Conservation (phyloP, 2,797 vertebrate species). For the Lutjanus argentimaculatus region DNA sequence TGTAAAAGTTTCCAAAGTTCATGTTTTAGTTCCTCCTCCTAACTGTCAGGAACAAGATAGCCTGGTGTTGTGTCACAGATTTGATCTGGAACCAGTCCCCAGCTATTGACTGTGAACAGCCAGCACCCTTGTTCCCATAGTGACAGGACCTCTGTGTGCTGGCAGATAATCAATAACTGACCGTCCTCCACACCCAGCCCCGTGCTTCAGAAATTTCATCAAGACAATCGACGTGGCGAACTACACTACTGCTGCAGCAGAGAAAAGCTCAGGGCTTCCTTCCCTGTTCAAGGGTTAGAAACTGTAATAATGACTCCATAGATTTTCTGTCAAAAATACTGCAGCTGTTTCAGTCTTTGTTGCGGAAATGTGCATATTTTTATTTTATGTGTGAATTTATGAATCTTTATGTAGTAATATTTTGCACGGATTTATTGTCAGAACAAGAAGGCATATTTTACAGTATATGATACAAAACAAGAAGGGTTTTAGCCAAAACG, state of each 20-base stretch:
- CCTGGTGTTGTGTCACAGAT: slow-evolving; percentile 25
- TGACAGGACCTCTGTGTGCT: slow-evolving; percentile 71
- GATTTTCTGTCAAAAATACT: slow-evolving; percentile 6
- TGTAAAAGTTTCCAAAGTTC: not conserved
- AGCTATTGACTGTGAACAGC: slow-evolving; percentile 72
- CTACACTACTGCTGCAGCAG: slow-evolving; percentile 8
- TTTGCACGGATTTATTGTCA: not conserved
- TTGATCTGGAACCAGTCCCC: slow-evolving; percentile 45
- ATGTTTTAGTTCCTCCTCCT: slow-evolving; percentile 4
- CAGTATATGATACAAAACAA: not conserved
- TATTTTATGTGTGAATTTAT: not conserved
- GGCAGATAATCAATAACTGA: slow-evolving; percentile 82
- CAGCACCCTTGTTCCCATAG: slow-evolving; percentile 80
- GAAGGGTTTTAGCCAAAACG: slow-evolving; percentile 1
- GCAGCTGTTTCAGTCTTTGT: not conserved
- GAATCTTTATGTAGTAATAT: not conserved
- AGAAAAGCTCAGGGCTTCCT: slow-evolving; percentile 30
- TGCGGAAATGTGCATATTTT: not conserved
- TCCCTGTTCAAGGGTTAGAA: slow-evolving; percentile 16
- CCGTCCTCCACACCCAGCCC: slow-evolving; percentile 53
- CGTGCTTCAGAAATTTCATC: slow-evolving; percentile 67
- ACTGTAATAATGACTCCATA: slow-evolving; percentile 7
- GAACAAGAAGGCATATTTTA: slow-evolving; percentile 7
- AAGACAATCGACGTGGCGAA: slow-evolving; percentile 31
- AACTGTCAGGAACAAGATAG: slow-evolving; percentile 1